Conservation (phyloP, 92 coral and sea anemone genomes). For the Heliopora coerulea region DNA sequence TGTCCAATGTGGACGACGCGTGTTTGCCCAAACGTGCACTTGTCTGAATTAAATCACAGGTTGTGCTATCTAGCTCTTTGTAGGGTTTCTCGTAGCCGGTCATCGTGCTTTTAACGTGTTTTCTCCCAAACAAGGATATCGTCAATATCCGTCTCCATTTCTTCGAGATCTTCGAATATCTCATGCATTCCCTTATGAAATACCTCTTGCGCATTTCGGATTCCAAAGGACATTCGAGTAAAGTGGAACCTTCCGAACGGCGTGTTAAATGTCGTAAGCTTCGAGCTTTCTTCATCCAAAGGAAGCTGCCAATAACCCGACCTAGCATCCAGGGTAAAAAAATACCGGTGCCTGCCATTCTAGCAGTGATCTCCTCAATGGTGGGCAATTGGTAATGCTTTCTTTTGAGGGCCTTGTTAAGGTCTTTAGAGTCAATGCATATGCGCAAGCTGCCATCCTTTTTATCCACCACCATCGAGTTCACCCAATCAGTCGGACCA, state of each 20-base stretch:
- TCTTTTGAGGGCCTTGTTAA: conserved; percentile 10
- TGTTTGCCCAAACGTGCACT: neutral
- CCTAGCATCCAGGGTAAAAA: conserved; percentile 11
- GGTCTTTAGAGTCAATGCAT: conserved; percentile 14
- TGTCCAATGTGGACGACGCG: neutral
- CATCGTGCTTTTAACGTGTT: conserved; percentile 1
- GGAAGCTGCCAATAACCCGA: conserved; percentile 25
- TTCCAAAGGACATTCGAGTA: conserved; percentile 27
- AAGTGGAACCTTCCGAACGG: conserved; percentile 28
- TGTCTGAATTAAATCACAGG: conserved; percentile 1
- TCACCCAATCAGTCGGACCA: conserved; percentile 27
- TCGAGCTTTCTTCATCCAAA: conserved; percentile 11
- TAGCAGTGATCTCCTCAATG: conserved; percentile 2
- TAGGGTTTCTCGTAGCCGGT: conserved; percentile 2
- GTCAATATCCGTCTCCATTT: too few species aligned
- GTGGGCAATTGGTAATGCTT: conserved; percentile 33
- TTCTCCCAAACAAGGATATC: neutral
- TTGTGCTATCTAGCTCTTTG: neutral
- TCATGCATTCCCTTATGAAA: too few species aligned
- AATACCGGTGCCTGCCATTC: conserved; percentile 14
- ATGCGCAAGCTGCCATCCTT: conserved; percentile 17
- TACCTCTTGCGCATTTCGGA: conserved; percentile 21
- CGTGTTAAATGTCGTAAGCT: conserved; percentile 18
- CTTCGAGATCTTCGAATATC: too few species aligned
- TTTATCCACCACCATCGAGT: conserved; percentile 21